phyloP scores from a whole-genome alignment of 2,113 vertebrate genomes.

The Oxyruncus cristatus region DNA sequence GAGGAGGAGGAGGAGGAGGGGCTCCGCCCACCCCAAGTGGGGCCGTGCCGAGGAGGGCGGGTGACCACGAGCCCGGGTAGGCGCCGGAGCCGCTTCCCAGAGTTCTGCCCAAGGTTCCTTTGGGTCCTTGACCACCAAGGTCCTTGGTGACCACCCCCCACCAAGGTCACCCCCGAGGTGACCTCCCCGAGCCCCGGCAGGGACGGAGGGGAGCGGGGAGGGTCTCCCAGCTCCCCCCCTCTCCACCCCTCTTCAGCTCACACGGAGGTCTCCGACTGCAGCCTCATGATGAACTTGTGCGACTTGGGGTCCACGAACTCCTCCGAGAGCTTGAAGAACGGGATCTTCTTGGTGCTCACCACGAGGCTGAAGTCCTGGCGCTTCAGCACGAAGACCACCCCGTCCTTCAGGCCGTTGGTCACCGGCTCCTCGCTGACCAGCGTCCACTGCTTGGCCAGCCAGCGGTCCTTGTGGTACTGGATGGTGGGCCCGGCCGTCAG shows the following conservation, averaged over 20 bases:
- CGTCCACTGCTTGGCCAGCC: constrained; percentile 93
- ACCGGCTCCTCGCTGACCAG: constrained; percentile 93
- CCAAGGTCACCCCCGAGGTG: background rate
- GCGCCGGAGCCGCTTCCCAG: background rate
- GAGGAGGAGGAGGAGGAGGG: background rate
- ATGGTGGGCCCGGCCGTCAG: constrained; percentile 88
- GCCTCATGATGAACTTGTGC: constrained; percentile 95
- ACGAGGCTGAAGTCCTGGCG: constrained; percentile 93
- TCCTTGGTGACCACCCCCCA: no score
- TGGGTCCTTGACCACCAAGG: no score
- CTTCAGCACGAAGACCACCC: constrained; percentile 88
- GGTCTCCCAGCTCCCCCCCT: background rate
- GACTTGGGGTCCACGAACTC: constrained; percentile 97
- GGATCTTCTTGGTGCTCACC: constrained; percentile 88
- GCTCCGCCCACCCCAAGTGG: background rate
- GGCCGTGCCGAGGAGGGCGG: background rate
- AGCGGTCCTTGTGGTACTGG: constrained; percentile 91
- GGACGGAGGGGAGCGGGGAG: background rate
- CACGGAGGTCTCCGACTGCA: constrained; percentile 94
- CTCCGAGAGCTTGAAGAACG: constrained; percentile 90
- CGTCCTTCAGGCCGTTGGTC: constrained; percentile 88
- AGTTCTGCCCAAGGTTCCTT: background rate
- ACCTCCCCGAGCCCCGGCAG: background rate
- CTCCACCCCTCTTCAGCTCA: constrained; percentile 46
- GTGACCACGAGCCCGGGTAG: background rate